phyloP scores from a whole-genome alignment of 53 echinoderm and acorn worm genomes.

The Echinarachnius parma region DNA sequence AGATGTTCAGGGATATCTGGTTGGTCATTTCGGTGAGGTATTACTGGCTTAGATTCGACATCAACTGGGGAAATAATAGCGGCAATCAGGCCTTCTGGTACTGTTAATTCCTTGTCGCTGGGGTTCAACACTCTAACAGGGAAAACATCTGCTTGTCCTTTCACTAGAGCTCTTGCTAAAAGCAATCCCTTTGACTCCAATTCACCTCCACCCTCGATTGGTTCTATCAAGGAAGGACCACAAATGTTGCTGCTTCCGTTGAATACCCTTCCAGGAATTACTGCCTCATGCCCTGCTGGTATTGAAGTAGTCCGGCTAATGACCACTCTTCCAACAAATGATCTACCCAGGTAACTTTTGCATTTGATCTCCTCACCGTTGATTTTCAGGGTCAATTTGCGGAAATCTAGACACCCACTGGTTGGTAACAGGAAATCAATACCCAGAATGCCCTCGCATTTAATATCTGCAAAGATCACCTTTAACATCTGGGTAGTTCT shows the following conservation, averaged over 20 bases:
- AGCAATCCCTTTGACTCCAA: constrained; percentile 17
- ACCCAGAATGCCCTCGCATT: constrained; percentile 42
- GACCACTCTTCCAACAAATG: constrained; percentile 34
- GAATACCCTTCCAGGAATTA: constrained; percentile 21
- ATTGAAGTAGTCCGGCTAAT: constrained; percentile 16
- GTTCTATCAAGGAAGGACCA: constrained; percentile 15
- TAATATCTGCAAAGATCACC: constrained; percentile 44
- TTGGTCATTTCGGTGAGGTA: background rate
- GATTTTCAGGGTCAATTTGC: constrained; percentile 1
- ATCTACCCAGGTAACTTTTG: background rate
- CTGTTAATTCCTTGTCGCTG: background rate
- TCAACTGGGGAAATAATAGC: constrained; percentile 17
- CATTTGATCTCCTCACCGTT: constrained; percentile 25
- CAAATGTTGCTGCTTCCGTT: background rate
- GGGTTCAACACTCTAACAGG: constrained; percentile 37
- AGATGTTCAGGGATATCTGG: constrained; percentile 10
- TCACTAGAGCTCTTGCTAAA: constrained; percentile 34
- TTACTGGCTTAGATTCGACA: background rate
- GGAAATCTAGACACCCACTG: constrained; percentile 32
- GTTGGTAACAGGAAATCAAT: constrained; percentile 42
- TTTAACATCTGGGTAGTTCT: background rate
- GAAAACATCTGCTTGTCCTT: background rate
- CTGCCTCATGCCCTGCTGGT: constrained; percentile 42
- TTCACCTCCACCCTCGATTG: constrained; percentile 6
- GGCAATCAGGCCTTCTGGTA: constrained; percentile 2